These are phyloP conservation scores for Trichopria drosophilae DNA, from an alignment of 2,888 invertebrate genomes.

Conservation along the genomic window DNA sequence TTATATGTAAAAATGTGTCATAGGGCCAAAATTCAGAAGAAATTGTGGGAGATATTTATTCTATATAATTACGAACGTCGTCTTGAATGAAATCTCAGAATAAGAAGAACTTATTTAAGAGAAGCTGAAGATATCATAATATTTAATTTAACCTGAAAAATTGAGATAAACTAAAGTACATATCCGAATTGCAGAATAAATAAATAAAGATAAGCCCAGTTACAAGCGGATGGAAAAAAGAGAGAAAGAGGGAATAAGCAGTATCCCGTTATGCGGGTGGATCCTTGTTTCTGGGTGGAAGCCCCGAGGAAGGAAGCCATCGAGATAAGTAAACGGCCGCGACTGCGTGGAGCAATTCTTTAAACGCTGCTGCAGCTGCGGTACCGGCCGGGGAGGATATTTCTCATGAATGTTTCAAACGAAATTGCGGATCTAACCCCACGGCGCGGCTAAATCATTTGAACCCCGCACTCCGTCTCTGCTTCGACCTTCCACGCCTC, in stretches of 20 bases:
- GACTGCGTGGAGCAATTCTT: conserved; percentile 52
- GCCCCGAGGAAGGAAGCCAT: conserved; percentile 43
- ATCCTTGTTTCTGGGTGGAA: conserved; percentile 36
- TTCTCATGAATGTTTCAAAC: conserved; percentile 58
- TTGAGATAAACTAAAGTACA: too few relatives aligned
- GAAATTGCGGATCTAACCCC: conserved; percentile 57
- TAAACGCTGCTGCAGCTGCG: conserved; percentile 49
- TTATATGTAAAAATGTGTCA: too few relatives aligned
- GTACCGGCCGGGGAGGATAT: conserved; percentile 48
- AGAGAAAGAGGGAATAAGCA: neutral
- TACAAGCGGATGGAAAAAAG: neutral
- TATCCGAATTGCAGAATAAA: too few relatives aligned
- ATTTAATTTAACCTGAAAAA: too few relatives aligned
- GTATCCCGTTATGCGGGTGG: too few relatives aligned
- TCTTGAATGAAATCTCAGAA: too few relatives aligned
- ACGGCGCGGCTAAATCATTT: conserved; percentile 54
- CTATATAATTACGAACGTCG: too few relatives aligned
- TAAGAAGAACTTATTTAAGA: too few relatives aligned
- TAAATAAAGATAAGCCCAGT: too few relatives aligned
- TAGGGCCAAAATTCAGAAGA: too few relatives aligned
- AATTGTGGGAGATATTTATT: too few relatives aligned
- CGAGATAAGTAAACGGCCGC: conserved; percentile 50
- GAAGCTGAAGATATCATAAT: too few relatives aligned
- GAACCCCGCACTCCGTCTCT: conserved; percentile 36
- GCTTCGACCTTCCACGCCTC: conserved; percentile 9